Percentiles rank a stretch among this genome's conserved stretches.
phyloP scores from a whole-genome alignment of 2,888 invertebrate species.

The Ptilodon capucinus region DNA sequence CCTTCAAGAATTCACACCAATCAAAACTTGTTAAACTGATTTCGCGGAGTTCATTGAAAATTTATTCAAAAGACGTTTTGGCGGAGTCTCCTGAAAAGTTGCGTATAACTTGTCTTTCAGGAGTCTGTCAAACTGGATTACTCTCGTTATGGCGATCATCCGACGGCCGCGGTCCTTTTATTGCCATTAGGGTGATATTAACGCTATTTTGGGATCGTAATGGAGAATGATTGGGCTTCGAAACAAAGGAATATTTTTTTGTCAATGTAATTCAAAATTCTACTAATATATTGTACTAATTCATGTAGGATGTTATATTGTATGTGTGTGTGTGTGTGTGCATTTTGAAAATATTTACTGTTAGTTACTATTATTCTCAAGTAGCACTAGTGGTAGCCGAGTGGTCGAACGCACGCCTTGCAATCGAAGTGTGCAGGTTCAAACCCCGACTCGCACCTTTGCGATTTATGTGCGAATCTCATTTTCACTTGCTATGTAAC shows the following conservation, averaged over 20 bases:
- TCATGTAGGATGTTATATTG: too few relatives aligned
- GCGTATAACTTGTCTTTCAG: conserved; percentile 63
- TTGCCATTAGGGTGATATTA: conserved; percentile 29
- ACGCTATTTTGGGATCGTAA: conserved; percentile 31
- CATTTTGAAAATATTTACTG: too few relatives aligned
- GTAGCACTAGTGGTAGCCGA: too few relatives aligned
- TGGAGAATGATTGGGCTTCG: conserved; percentile 23
- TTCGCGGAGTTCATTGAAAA: conserved; percentile 69
- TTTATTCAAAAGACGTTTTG: conserved; percentile 66
- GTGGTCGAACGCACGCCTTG: too few relatives aligned
- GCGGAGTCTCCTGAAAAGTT: conserved; percentile 51
- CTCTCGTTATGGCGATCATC: conserved; percentile 55
- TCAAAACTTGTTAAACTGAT: conserved; percentile 70
- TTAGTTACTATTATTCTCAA: too few relatives aligned
- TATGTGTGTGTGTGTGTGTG: too few relatives aligned
- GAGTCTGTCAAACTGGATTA: conserved; percentile 69
- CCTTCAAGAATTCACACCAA: conserved; percentile 61
- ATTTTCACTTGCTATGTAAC: too few relatives aligned
- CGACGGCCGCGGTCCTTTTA: conserved; percentile 43
- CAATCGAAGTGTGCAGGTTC: too few relatives aligned
- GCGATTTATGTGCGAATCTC: too few relatives aligned
- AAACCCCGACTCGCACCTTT: too few relatives aligned
- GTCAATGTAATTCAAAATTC: background rate
- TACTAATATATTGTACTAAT: too few relatives aligned
- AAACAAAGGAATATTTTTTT: conserved; percentile 13